Base-by-base conservation (phyloP, 2,888 invertebrate species). In the Cephalotes varians region DNA sequence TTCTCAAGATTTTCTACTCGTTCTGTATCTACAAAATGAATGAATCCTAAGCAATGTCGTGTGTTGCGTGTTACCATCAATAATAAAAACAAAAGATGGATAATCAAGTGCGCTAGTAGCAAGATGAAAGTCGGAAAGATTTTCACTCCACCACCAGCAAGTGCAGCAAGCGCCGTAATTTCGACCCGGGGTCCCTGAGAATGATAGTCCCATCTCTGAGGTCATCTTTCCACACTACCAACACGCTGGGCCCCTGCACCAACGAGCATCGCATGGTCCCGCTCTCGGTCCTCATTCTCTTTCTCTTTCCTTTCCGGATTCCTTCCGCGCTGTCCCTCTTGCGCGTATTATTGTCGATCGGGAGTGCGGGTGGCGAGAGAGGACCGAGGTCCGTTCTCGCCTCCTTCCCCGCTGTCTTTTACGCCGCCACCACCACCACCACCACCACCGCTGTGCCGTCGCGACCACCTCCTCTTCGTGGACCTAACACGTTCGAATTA, bases 401-500 rank as follows among this genome's bases (percentile, higher is more conserved):
- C 56, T 79, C 82, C 51, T 81, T 69, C 79, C 85, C 81, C 82
- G 85, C 88, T 84, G 88, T 86, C 88, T 82, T 86, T 86, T 87
- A 89, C 84, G 83, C 84, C 77, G 73, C 87, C 64, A 3, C 40
- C 12, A 54, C 83, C 49, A 64, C 54, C 80, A 81, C 56, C 80
- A 81, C 56, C 71, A 82, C 87, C 82, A 73, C 83, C 37, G 40
- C 40, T 40, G 0, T 83, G 64, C 77, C 65, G 76, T 79, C 74
- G 54, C 81, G 83, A 65, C 84, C 88, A 73, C 73, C 81, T 83
- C 83, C 81, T 87, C 81, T 86, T 90, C 86, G 83, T 90, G 86
- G 88, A 88, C 88, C 89, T 90, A 90, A 89, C 92, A 89, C 90
- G 90, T 90, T 92, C 91, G 92, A 93, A 93, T 94, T 93, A 94